These are phyloP conservation scores for Gorsachius magnificus DNA, from an alignment of 2,797 vertebrate genomes.

Conservation along the genomic window DNA sequence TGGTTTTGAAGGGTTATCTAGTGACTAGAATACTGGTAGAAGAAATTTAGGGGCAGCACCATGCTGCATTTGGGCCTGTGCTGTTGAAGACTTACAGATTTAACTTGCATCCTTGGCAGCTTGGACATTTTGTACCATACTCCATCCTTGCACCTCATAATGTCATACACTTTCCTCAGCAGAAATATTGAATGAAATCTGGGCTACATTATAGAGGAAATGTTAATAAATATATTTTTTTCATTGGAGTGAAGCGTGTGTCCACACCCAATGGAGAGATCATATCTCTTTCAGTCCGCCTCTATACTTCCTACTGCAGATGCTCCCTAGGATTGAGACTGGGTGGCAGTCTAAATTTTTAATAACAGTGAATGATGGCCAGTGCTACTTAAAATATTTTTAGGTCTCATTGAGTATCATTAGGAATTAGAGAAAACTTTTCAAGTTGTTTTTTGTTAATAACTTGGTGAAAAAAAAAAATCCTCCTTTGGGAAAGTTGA, in stretches of 20 bases:
- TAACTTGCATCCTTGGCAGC: neutral
- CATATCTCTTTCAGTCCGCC: neutral
- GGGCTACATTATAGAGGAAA: neutral
- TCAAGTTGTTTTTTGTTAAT: neutral
- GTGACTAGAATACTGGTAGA: neutral
- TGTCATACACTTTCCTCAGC: neutral
- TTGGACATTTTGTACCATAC: neutral
- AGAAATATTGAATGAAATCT: neutral
- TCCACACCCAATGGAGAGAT: neutral
- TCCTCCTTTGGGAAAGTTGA: neutral
- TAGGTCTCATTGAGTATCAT: neutral
- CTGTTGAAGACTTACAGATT: neutral
- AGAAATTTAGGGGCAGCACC: neutral
- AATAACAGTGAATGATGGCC: neutral
- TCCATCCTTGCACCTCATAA: neutral
- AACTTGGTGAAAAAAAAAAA: neutral
- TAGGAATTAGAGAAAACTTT: neutral
- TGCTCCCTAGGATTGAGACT: neutral
- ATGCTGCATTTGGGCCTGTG: neutral
- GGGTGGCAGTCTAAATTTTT: neutral
- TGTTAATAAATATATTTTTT: neutral
- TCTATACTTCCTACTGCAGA: neutral
- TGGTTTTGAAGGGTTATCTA: neutral
- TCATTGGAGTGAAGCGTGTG: neutral
- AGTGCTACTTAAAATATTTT: neutral